Percentiles rank a stretch among this genome's conserved stretches.
Evolutionary conservation across 2,113 vertebrate species (phyloP).

Genomic region (Uropsilus gracilis): DNA sequence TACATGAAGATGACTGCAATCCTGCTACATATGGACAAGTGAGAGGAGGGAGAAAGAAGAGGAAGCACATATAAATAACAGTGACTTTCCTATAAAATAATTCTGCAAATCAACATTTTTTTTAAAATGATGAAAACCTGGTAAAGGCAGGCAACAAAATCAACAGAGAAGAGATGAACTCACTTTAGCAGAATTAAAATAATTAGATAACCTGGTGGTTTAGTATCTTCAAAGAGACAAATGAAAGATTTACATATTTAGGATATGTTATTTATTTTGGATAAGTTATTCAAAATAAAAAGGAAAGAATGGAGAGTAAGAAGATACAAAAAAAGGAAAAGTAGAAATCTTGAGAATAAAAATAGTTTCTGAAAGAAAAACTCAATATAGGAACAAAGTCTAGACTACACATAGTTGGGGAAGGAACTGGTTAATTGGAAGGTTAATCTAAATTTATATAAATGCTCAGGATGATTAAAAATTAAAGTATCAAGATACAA

Average conservation of each 20-base stretch:
- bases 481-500: neutral
- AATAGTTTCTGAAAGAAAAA: neutral
- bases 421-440: neutral
- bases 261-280: too few relatives aligned
- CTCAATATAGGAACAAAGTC: too few relatives aligned
- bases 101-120: neutral
- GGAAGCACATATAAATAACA: neutral
- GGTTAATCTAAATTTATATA: neutral
- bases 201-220: neutral
- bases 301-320: neutral
- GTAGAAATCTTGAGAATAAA: neutral
- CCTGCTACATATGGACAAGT: neutral
- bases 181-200: constrained; percentile 21
- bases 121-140: neutral
- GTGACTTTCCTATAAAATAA: neutral
- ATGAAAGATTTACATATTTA: neutral
- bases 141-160: neutral
- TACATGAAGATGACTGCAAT: neutral
- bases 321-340: too few relatives aligned
- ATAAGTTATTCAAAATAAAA: neutral
- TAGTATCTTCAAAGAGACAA: neutral
- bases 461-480: neutral
- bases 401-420: too few relatives aligned
- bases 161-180: neutral
- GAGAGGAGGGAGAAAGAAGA: neutral